These are phyloP conservation scores for Sebastes hubbsi DNA, from an alignment of 2,797 vertebrate species.

Conservation along the genomic window DNA sequence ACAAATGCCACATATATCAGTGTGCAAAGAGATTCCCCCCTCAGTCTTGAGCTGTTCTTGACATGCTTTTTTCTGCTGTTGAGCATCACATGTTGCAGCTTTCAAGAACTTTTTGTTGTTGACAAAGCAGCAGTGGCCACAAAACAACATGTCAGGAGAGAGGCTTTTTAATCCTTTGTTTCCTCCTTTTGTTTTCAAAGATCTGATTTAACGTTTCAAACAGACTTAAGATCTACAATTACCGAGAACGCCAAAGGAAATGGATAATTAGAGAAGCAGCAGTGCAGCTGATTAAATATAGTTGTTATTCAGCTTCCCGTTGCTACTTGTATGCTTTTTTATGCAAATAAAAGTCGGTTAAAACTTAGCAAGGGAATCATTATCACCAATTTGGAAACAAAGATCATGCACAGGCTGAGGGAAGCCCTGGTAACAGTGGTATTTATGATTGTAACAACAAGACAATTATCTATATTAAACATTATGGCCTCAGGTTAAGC, in stretches of 20 bases:
- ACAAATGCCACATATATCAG: conserved; percentile 84
- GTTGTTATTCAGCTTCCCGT: conserved; percentile 26
- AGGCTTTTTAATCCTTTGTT: conserved; percentile 41
- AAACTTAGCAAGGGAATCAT: conserved; percentile 46
- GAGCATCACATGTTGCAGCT: conserved; percentile 74
- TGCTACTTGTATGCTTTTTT: conserved; percentile 6
- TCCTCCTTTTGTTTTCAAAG: conserved; percentile 50
- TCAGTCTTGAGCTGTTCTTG: conserved; percentile 65
- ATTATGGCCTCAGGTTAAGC: conserved; percentile 71
- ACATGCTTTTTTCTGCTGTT: conserved; percentile 74
- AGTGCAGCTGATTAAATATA: conserved; percentile 31
- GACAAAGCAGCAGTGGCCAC: conserved; percentile 66
- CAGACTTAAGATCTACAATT: conserved; percentile 13
- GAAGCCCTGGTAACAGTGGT: conserved; percentile 20
- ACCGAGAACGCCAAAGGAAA: conserved; percentile 16
- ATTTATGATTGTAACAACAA: conserved; percentile 60
- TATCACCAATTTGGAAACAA: conserved; percentile 46
- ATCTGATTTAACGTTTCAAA: conserved; percentile 38
- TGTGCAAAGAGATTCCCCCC: conserved; percentile 32
- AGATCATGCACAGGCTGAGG: conserved; percentile 8
- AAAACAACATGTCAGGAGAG: conserved; percentile 16
- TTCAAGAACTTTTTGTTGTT: conserved; percentile 78
- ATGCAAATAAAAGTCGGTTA: conserved; percentile 31
- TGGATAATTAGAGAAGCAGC: conserved; percentile 29
- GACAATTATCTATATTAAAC: conserved; percentile 78